Evolutionary conservation across 2,797 vertebrate genomes (phyloP).

Genomic region (Sphenopsis melanotis): DNA sequence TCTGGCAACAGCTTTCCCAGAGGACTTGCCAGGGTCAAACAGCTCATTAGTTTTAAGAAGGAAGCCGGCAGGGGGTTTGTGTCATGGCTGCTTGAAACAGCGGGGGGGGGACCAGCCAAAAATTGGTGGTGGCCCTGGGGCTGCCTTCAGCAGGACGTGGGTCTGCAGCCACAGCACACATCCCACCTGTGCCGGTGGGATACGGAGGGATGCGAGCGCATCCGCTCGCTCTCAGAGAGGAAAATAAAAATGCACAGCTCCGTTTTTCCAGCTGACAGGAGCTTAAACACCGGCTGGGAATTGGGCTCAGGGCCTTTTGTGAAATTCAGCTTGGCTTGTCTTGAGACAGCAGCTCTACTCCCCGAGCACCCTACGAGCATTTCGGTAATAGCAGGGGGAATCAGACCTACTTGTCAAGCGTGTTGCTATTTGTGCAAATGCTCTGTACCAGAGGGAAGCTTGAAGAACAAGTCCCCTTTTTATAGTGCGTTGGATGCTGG

Average conservation of each 20-base stretch:
- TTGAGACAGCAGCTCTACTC: background rate
- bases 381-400: background rate
- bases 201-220: accelerated
- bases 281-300: background rate
- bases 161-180: background rate
- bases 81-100: background rate
- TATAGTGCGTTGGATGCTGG: constrained; percentile 25
- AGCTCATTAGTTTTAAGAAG: constrained; percentile 46
- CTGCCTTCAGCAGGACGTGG: background rate
- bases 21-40: constrained; percentile 42
- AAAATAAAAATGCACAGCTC: background rate
- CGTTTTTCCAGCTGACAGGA: constrained; percentile 6
- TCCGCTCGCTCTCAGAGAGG: accelerated
- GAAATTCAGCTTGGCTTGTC: constrained; percentile 3
- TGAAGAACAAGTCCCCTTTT: constrained; percentile 66
- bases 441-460: constrained; percentile 21
- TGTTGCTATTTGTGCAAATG: constrained; percentile 41
- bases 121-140: background rate
- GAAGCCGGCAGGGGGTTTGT: background rate
- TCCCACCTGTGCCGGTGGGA: background rate
- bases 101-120: background rate
- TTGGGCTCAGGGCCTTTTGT: background rate
- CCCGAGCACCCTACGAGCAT: background rate
- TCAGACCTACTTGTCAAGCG: background rate
- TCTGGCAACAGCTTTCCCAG: background rate